phyloP scores from a whole-genome alignment of 2,888 invertebrate species.

The Melieria omissa region DNA sequence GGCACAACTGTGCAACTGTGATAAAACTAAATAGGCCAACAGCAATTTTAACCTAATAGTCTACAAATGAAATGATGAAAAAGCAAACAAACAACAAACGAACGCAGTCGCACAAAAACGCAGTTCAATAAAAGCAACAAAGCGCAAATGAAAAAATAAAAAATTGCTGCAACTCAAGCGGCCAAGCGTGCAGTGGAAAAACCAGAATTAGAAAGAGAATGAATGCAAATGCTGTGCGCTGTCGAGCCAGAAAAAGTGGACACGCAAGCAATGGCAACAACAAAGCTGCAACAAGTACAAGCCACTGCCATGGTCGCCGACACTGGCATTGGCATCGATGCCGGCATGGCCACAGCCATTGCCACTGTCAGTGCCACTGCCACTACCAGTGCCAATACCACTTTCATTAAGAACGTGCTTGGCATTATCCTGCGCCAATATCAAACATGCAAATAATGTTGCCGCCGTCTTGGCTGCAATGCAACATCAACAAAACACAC shows the following conservation, averaged over 20 bases:
- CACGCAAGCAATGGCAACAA: slow-evolving; percentile 1
- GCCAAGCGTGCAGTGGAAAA: too few relatives aligned
- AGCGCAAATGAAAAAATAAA: too few relatives aligned
- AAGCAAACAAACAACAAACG: background rate
- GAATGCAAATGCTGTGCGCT: slow-evolving; percentile 20
- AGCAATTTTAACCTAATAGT: slow-evolving; percentile 33
- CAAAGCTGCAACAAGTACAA: background rate
- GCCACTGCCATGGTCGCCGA: slow-evolving; percentile 11
- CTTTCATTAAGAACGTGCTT: slow-evolving; percentile 33
- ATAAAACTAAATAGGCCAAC: slow-evolving; percentile 29
- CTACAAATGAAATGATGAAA: slow-evolving; percentile 23
- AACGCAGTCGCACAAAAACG: background rate
- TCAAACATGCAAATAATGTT: slow-evolving; percentile 20
- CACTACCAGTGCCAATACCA: slow-evolving; percentile 14
- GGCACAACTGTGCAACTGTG: background rate
- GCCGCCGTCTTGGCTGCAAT: background rate
- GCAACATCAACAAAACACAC: too few relatives aligned
- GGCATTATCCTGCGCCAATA: slow-evolving; percentile 20
- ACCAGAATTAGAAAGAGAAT: background rate
- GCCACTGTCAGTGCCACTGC: background rate
- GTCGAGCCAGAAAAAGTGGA: slow-evolving; percentile 1
- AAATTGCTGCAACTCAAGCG: too few relatives aligned
- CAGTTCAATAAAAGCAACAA: background rate
- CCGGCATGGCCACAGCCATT: background rate
- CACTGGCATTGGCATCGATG: background rate